A percentile compares a stretch with the other conserved stretches of the same genome.
Evolutionary conservation across 1,140 invertebrate species (phyloP).

Genomic region (Trichonephila clavata): DNA sequence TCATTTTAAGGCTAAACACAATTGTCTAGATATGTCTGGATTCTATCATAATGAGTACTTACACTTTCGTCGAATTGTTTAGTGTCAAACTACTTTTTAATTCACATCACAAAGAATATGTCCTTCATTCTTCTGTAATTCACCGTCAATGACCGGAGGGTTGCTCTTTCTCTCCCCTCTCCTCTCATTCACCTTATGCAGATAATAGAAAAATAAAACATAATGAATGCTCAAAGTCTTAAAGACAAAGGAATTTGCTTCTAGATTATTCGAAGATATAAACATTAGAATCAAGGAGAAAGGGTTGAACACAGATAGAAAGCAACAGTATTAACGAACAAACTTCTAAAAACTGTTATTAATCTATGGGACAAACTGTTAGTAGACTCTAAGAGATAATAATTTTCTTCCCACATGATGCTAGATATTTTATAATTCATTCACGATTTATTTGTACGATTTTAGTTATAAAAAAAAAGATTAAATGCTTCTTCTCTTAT

Average conservation of each 20-base stretch:
- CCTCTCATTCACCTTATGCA: neutral
- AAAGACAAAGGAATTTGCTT: constrained; percentile 5
- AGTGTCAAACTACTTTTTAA: constrained; percentile 1
- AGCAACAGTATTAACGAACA: neutral
- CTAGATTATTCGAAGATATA: neutral
- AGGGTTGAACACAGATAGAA: neutral
- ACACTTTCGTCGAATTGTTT: constrained; percentile 27
- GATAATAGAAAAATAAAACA: constrained; percentile 16
- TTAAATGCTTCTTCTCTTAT: neutral
- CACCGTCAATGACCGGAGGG: neutral
- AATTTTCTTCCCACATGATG: too few species aligned
- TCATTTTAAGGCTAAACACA: too few species aligned
- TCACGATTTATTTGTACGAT: constrained; percentile 4
- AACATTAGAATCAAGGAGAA: neutral
- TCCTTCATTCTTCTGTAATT: constrained; percentile 29
- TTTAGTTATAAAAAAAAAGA: neutral
- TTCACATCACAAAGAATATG: constrained; percentile 33
- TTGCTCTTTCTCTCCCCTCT: neutral
- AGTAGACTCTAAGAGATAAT: too few species aligned
- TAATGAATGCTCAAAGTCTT: neutral
- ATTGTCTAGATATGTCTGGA: neutral
- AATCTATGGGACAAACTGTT: too few species aligned
- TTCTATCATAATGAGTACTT: constrained; percentile 12
- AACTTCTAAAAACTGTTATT: too few species aligned
- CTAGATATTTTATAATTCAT: constrained; percentile 2